A percentile compares a stretch with the other conserved stretches of the same genome.
Conservation (phyloP, 2,888 invertebrate genomes). For the Oxystoma pomonae region DNA sequence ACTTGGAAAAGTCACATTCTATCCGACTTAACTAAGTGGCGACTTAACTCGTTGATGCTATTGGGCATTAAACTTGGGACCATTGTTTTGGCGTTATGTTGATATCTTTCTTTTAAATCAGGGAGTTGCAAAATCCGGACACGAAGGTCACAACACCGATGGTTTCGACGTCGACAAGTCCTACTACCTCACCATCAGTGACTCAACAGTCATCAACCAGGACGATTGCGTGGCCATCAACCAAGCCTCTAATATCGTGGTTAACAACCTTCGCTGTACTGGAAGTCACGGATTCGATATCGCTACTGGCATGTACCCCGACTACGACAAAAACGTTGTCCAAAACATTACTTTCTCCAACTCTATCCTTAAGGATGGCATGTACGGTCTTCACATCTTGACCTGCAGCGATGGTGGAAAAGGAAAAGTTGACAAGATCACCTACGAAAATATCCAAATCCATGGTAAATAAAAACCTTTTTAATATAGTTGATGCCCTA, state of each 20-base stretch:
- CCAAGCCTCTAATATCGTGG: slow-evolving; percentile 22
- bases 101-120: slow-evolving; percentile 7
- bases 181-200: slow-evolving; percentile 22
- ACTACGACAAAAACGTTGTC: slow-evolving; percentile 16
- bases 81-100: not conserved
- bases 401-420: slow-evolving; percentile 17
- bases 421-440: slow-evolving; percentile 13
- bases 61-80: no score
- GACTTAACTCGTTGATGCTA: no score
- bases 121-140: slow-evolving; percentile 13
- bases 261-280: slow-evolving; percentile 22
- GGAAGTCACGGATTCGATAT: slow-evolving; percentile 29
- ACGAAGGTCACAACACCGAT: slow-evolving; percentile 28
- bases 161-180: slow-evolving; percentile 26
- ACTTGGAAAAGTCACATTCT: no score
- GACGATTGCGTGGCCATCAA: slow-evolving; percentile 30
- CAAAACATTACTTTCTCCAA: slow-evolving; percentile 15
- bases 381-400: slow-evolving; percentile 18
- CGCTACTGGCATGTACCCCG: slow-evolving; percentile 24
- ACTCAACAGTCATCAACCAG: slow-evolving; percentile 26
- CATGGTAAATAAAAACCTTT: no score
- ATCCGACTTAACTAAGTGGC: no score
- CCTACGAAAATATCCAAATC: slow-evolving; percentile 12
- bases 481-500: no score
- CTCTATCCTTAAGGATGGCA: slow-evolving; percentile 11